Conservation (phyloP, 2,888 invertebrate genomes). For the Stenurella melanura region DNA sequence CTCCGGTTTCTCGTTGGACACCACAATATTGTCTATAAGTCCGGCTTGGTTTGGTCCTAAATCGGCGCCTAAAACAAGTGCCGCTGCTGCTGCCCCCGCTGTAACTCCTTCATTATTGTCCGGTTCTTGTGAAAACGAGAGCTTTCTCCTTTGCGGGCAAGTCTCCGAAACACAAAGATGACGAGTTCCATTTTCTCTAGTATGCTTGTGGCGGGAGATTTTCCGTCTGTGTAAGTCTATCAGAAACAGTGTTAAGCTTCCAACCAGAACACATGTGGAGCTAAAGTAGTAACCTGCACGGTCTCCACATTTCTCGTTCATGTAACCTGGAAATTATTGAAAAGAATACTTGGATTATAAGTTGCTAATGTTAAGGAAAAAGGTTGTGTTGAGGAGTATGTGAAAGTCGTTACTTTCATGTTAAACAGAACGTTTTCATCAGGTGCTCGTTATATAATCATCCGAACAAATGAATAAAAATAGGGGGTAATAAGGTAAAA, state of each 20-base stretch:
- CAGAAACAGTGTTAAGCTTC: constrained; percentile 85
- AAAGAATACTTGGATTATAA: constrained; percentile 8
- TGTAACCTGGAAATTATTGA: constrained; percentile 79
- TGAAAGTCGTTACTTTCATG: neutral
- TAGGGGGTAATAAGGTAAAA: no score
- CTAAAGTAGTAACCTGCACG: constrained; percentile 90
- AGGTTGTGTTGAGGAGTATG: neutral
- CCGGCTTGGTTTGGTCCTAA: constrained; percentile 68
- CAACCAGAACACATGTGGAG: constrained; percentile 85
- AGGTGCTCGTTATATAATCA: no score
- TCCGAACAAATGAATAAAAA: no score
- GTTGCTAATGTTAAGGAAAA: neutral
- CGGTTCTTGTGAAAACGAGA: constrained; percentile 78
- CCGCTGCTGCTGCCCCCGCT: constrained; percentile 76
- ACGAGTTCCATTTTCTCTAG: constrained; percentile 76
- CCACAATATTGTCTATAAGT: constrained; percentile 74
- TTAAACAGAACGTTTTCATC: no score
- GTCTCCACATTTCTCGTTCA: constrained; percentile 85
- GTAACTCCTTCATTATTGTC: constrained; percentile 75
- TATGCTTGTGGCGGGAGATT: constrained; percentile 83
- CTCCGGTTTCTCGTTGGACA: constrained; percentile 79
- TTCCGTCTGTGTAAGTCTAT: constrained; percentile 86
- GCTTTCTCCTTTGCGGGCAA: constrained; percentile 76
- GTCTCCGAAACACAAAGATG: constrained; percentile 77
- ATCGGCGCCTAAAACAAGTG: constrained; percentile 75